Evolutionary conservation across 1,140 invertebrate genomes (phyloP), one percentile per base, ranked within the genome.

Genomic region (Drosophila rhopaloa): DNA sequence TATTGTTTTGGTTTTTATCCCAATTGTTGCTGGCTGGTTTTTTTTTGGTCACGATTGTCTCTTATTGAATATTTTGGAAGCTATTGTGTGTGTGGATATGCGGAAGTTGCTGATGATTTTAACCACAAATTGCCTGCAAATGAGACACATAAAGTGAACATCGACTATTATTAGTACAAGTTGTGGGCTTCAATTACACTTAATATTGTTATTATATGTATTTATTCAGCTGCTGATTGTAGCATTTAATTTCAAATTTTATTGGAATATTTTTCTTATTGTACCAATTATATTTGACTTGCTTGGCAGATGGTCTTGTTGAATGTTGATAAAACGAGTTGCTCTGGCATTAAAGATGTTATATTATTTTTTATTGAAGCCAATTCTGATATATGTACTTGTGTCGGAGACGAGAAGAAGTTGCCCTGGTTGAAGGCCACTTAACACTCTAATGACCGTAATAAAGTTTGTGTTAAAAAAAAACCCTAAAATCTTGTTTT

Each of bases 71-170:
- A 38, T 54, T 81, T 61, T 77, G 24, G 74, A 29, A 40, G 46
- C 55, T 61, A 54, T 77, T 70, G 40, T 76, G 27, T 70, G 27
- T 61, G 58, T 54, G 61, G 60, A 47, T 70, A 57, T 50, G 74
- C 75, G 74, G 75, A 78, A 78, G 65, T 59, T 37, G 43, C 44
- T 67, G 79, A 73, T 57, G 50, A 61, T 37, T 82, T 83, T 60
- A 14, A 16, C 53, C 48, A 76, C 35, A 59, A 71, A 82, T 72
- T 53, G 62, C 40, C 83, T 86, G 79, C 14, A 88, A 89, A 79
- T 60, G 47, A 54, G 43, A 55, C n/a, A 55, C 61, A 53, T 54
- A 63, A 65, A 68, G 56, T 68, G 38, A 65, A 13, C 53, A 68
- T 68, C 56, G 51, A 46, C 53, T 24, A 62, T 58, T 76, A 68